Evolutionary conservation across 2,113 vertebrate genomes (phyloP), one percentile per base, ranked within the genome.

Genomic region (Callionymus lyra): DNA sequence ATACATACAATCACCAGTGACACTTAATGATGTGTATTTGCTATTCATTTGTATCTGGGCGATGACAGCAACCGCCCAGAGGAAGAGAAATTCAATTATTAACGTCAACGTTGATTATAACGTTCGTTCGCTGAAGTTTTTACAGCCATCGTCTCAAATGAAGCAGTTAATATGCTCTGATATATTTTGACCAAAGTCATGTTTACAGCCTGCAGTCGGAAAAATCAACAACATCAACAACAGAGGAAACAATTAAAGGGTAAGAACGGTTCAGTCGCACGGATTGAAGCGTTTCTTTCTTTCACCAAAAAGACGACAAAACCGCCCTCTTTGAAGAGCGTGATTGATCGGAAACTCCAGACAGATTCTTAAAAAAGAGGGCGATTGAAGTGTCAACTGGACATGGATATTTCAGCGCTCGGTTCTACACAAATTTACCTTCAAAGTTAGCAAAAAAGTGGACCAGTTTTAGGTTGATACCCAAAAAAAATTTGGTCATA

Each of bases 91-190:
- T 48, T 53, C 38, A 48, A 60, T 51, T 51, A 14, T 15, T 9
- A 57, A 46, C n/a, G 59, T 53, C 38, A 14, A 47, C 53, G 47
- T 41, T 50, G 43, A 69, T 42, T 54, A 54, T 27, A 45, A 13
- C 50, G 45, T 63, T 44, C 60, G 50, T 60, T 63, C 31, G 55
- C 53, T 41, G 41, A 50, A 65, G 43, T 65, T 60, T n/a, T 41
- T 50, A 51, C 44, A 56, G 27, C 42, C 44, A 53, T 63, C 35
- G 56, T 56, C 56, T 50, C 62, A 44, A 69, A 63, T 16, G 42
- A 50, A 21, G 45, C 41, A 45, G 17, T 34, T 19, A 41, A 38
- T 44, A 38, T 44, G 41, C 47, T 56, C 38, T 44, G 44, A 71
- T 59, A 47, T 1, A 1, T 52, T 50, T 31, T 50, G 46, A 70